Evolutionary conservation across 2,888 invertebrate species (phyloP), one percentile per base, ranked within the genome.

Genomic region (Bedellia somnulentella): DNA sequence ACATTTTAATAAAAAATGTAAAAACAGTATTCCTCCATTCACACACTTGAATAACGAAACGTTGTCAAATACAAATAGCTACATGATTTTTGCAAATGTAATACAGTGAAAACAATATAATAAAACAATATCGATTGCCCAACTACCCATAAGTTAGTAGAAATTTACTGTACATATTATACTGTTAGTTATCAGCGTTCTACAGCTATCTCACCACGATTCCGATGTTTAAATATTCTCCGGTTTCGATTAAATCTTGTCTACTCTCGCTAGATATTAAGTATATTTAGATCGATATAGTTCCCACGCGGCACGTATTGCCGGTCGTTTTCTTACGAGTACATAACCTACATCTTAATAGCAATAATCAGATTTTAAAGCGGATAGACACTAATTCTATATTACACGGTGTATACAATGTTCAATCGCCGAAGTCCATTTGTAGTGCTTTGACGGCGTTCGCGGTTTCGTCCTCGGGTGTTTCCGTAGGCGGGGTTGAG

Each of bases 111-210:
- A 52, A 49, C 15, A 41, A 56, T 57, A n/a, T n/a, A 56, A 57
- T 52, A 60, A 21, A 60, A 63, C 67, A 64, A 63, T 62, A 62
- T 68, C 52, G 68, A 67, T 71, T 70, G 70, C 68, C 71, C 71
- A 70, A 66, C 71, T 71, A 71, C 71, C 71, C 66, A 66, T 68
- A 64, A 66, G 62, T 71, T 68, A 68, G 68, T 71, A 62, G 22
- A 4, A 11, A 30, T 30, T 58, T 67, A 70, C 68, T 70, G 71
- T 68, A 70, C 68, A 68, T 47, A 57, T 57, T 53, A 59, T 47
- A 56, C 24, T 41, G 55, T 64, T 55, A 61, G 53, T 48, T 44
- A 54, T 48, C 57, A 56, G 61, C 58, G 53, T 51, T 50, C 68
- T 67, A 67, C 54, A 48, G 52, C 61, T 61, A 64, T 49, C 47